Conservation (phyloP, 2,797 vertebrate species). For the Miichthys miiuy region DNA sequence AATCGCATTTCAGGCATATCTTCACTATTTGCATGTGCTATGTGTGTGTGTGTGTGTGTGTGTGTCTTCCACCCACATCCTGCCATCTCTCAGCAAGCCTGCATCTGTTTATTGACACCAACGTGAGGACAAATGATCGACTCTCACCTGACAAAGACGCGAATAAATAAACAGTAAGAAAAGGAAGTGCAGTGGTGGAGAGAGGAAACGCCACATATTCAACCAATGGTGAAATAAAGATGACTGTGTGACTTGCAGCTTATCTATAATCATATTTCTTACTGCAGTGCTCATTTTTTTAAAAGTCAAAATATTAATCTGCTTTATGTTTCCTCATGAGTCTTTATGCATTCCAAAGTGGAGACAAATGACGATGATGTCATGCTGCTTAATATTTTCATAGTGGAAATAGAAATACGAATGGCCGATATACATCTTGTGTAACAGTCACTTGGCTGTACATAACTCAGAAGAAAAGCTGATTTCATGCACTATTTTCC, state of each 20-base stretch:
- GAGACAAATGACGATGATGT: slow-evolving; percentile 49
- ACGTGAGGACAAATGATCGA: slow-evolving; percentile 25
- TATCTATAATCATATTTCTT: slow-evolving; percentile 4
- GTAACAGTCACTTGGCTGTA: slow-evolving; percentile 21
- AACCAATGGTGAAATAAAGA: slow-evolving; percentile 6
- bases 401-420: slow-evolving; percentile 27
- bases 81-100: slow-evolving; percentile 47
- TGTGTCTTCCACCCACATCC: slow-evolving; percentile 41
- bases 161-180: slow-evolving; percentile 14
- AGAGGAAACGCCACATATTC: slow-evolving; percentile 3
- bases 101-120: slow-evolving; percentile 45
- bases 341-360: slow-evolving; percentile 25
- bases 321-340: slow-evolving; percentile 15
- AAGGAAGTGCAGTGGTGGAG: slow-evolving; percentile 2
- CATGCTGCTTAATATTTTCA: slow-evolving; percentile 43
- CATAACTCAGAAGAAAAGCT: slow-evolving; percentile 18
- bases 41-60: slow-evolving; percentile 25
- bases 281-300: background rate
- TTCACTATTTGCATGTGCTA: slow-evolving; percentile 50
- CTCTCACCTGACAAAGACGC: slow-evolving; percentile 33
- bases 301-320: slow-evolving; percentile 11
- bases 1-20: slow-evolving; percentile 36
- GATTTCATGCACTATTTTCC: slow-evolving; percentile 14
- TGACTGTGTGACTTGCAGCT: background rate
- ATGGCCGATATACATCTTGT: slow-evolving; percentile 13